Percentiles rank a stretch among this genome's conserved stretches.
Evolutionary conservation across 2,888 invertebrate genomes (phyloP).

Genomic region (Spilosoma lubricipeda): DNA sequence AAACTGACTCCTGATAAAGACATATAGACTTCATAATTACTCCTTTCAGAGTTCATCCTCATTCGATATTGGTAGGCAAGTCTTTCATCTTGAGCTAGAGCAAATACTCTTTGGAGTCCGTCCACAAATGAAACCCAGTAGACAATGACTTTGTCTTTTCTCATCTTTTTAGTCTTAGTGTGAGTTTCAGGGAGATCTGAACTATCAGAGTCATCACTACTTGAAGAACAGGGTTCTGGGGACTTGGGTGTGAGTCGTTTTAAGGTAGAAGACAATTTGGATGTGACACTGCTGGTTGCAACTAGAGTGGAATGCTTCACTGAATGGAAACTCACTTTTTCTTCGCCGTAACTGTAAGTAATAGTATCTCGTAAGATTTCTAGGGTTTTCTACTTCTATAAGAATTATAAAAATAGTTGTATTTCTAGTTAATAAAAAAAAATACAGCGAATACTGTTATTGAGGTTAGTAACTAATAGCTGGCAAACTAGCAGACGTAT

Average conservation of each 20-base stretch:
- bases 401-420: background rate
- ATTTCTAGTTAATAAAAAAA: too few relatives aligned
- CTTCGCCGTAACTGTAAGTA: slow-evolving; percentile 88
- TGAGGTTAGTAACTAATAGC: background rate
- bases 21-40: slow-evolving; percentile 89
- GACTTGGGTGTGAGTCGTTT: slow-evolving; percentile 84
- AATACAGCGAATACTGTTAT: background rate
- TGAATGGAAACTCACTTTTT: slow-evolving; percentile 90
- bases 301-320: slow-evolving; percentile 86
- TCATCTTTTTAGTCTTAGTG: slow-evolving; percentile 86
- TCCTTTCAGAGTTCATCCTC: slow-evolving; percentile 88
- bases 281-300: slow-evolving; percentile 80
- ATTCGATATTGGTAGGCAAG: slow-evolving; percentile 88
- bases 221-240: slow-evolving; percentile 85
- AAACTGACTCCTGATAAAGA: slow-evolving; percentile 90
- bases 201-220: slow-evolving; percentile 87
- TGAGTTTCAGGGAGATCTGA: slow-evolving; percentile 79
- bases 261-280: slow-evolving; percentile 85
- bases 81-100: slow-evolving; percentile 91
- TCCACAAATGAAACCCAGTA: slow-evolving; percentile 94
- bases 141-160: slow-evolving; percentile 91
- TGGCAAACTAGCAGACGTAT: too few relatives aligned
- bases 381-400: too few relatives aligned
- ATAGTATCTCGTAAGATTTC: background rate
- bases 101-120: slow-evolving; percentile 90